Evolutionary conservation across 2,113 vertebrate genomes (phyloP).

Genomic region (Nyctibius bracteatus): DNA sequence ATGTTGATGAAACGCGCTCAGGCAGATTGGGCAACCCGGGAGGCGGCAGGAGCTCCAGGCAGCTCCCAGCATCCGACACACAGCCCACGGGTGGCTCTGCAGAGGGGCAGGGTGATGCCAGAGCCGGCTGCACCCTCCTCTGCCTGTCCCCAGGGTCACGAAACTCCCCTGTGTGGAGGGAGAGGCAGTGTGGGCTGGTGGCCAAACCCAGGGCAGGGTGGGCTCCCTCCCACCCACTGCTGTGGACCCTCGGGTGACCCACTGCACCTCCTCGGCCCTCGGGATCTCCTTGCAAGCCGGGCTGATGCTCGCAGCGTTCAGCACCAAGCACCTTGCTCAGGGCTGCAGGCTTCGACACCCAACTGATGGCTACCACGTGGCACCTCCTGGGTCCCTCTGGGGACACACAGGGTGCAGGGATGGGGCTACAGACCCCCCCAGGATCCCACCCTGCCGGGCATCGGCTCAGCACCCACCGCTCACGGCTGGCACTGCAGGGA

Average conservation of each 20-base stretch:
- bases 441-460: too few relatives aligned
- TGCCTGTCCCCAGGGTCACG: background rate
- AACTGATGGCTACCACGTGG: accelerated
- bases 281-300: background rate
- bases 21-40: background rate
- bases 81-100: accelerated
- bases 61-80: accelerated
- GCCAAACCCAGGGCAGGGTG: background rate
- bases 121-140: background rate
- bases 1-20: background rate
- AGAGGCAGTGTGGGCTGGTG: background rate
- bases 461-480: accelerated
- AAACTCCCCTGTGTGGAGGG: background rate
- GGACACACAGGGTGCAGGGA: background rate
- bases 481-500: background rate
- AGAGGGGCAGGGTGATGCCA: background rate
- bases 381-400: background rate
- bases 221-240: background rate
- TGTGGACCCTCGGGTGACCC: background rate
- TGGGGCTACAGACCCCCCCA: background rate
- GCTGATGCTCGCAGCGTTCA: background rate
- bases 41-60: background rate
- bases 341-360: background rate
- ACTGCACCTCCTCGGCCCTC: background rate
- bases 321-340: accelerated